phyloP scores from a whole-genome alignment of 2,113 vertebrate genomes.

The Poecile atricapillus region DNA sequence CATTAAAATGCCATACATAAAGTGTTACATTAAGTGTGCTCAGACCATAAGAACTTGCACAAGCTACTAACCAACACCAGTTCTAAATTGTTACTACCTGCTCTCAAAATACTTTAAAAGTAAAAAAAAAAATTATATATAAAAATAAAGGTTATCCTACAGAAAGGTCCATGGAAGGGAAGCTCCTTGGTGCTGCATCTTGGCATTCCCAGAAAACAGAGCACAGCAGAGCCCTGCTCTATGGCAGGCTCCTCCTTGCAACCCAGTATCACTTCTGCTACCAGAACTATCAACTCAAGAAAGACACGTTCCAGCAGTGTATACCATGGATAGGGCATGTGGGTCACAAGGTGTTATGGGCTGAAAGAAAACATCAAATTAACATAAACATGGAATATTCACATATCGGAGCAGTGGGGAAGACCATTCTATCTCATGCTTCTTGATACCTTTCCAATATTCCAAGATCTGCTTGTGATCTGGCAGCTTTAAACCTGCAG shows the following conservation, averaged over 20 bases:
- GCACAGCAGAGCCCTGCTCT: neutral
- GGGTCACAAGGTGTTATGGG: neutral
- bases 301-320: neutral
- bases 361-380: neutral
- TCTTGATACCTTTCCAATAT: neutral
- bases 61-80: neutral
- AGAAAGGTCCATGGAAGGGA: neutral
- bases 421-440: neutral
- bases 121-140: too few relatives aligned
- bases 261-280: neutral
- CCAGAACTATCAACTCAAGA: neutral
- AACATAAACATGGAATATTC: neutral
- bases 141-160: neutral
- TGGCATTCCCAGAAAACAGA: neutral
- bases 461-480: neutral
- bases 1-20: neutral
- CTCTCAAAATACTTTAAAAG: neutral
- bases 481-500: neutral
- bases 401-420: neutral
- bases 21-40: neutral
- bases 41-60: neutral
- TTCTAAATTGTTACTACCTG: neutral
- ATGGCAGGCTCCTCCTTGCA: neutral
- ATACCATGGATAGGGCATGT: neutral
- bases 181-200: neutral